These are phyloP conservation scores for Pollenia amentaria DNA, from an alignment of 2,888 invertebrate genomes.

Conservation along the genomic window DNA sequence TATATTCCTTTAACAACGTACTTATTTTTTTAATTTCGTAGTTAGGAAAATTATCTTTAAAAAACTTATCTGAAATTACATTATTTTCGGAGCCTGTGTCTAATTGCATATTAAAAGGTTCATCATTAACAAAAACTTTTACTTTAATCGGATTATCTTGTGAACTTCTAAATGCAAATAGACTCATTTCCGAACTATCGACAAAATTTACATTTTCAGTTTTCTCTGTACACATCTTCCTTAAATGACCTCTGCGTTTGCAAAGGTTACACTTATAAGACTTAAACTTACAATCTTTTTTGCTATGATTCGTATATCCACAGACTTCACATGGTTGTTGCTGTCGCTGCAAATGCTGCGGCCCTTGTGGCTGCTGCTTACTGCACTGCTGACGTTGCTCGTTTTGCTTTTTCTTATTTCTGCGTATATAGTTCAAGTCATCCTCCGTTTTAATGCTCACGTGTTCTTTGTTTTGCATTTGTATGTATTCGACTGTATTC, in stretches of 20 bases:
- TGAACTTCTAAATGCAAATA: slow-evolving; percentile 36
- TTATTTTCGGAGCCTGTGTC: slow-evolving; percentile 67
- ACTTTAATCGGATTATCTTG: slow-evolving; percentile 40
- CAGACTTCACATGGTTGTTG: background rate
- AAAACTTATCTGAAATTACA: slow-evolving; percentile 62
- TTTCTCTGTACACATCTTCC: no score
- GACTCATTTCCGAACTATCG: slow-evolving; percentile 47
- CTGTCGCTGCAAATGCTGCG: no score
- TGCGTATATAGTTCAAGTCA: background rate
- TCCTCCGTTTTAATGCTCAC: background rate
- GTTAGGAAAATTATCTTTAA: slow-evolving; percentile 13
- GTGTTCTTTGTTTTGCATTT: background rate
- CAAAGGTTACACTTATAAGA: background rate
- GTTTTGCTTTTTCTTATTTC: background rate
- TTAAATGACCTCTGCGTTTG: slow-evolving; percentile 66
- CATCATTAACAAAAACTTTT: slow-evolving; percentile 50
- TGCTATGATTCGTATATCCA: background rate
- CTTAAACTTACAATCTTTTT: background rate
- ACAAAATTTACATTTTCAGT: slow-evolving; percentile 38
- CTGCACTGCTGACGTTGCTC: background rate
- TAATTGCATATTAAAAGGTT: slow-evolving; percentile 70
- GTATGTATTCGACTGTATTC: slow-evolving; percentile 1
- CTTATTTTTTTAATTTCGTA: slow-evolving; percentile 20
- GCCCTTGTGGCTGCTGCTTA: background rate
- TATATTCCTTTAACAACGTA: slow-evolving; percentile 57